A percentile compares a stretch with the other conserved stretches of the same genome.
Conservation (phyloP, 30 jellyfish, hydroid and myxozoan genomes). For the Rhopilema esculentum region DNA sequence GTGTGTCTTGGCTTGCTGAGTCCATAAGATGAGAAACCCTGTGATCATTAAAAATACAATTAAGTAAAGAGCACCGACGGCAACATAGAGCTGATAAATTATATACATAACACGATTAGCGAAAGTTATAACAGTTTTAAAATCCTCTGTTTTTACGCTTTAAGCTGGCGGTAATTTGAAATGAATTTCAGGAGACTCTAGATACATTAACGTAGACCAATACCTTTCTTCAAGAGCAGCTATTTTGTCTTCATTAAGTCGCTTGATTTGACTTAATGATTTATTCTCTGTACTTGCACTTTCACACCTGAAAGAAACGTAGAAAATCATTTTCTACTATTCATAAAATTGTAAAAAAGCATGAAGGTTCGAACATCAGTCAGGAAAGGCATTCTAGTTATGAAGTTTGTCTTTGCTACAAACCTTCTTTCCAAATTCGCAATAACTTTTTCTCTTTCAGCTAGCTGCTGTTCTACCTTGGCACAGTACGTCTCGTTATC, state of each 20-base stretch:
- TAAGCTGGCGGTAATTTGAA: no score
- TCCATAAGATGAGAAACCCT: constrained; percentile 91
- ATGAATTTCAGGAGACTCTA: no score
- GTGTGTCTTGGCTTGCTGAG: constrained; percentile 97
- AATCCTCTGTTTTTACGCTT: no score
- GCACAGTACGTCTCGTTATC: constrained; percentile 76
- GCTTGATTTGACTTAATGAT: constrained; percentile 71
- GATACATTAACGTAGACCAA: no score
- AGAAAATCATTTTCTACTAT: neutral
- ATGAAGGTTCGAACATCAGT: neutral
- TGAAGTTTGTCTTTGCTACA: neutral
- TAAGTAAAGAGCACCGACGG: neutral
- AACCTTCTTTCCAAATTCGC: constrained; percentile 87
- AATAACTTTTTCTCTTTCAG: constrained; percentile 85
- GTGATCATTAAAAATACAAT: neutral
- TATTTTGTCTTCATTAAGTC: constrained; percentile 81
- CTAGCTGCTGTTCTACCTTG: constrained; percentile 84
- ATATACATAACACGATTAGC: neutral
- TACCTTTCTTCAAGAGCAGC: constrained; percentile 94
- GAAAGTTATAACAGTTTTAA: no score
- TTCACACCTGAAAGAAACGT: constrained; percentile 71
- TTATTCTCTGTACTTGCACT: constrained; percentile 80
- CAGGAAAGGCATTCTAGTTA: neutral
- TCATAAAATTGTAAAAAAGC: neutral
- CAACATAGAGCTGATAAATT: neutral